phyloP scores from a whole-genome alignment of 2,113 vertebrate genomes.

The Hypocryptadius cinnamomeus region DNA sequence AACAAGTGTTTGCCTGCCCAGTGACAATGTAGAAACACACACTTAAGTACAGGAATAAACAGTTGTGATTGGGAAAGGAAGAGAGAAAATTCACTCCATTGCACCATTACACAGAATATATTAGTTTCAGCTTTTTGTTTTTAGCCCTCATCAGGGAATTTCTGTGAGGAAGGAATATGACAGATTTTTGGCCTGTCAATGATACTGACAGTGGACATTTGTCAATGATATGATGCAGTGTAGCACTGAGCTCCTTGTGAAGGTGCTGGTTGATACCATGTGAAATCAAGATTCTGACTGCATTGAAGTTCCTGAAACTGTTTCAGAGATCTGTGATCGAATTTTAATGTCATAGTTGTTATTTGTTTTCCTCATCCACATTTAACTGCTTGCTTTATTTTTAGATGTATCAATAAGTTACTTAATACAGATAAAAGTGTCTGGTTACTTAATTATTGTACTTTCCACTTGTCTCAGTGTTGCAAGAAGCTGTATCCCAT shows the following conservation, averaged over 20 bases:
- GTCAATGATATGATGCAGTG: background rate
- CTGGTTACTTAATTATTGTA: background rate
- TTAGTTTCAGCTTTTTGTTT: background rate
- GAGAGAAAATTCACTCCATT: background rate
- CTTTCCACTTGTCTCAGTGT: background rate
- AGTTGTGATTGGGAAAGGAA: background rate
- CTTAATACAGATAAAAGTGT: background rate
- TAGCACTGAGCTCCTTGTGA: background rate
- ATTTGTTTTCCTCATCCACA: background rate
- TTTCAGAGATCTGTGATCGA: background rate
- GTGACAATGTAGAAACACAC: background rate
- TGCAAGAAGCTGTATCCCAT: background rate
- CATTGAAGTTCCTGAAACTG: background rate
- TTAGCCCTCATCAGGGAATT: background rate
- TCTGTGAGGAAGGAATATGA: background rate
- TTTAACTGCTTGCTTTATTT: background rate
- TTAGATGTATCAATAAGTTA: background rate
- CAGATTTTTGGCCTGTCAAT: background rate
- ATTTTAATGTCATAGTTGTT: background rate
- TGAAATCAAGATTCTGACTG: background rate
- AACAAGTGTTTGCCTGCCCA: background rate
- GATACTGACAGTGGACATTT: background rate
- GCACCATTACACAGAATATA: background rate
- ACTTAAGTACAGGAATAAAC: background rate
- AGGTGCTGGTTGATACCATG: background rate